Percentiles rank a stretch among this genome's conserved stretches.
phyloP scores from a whole-genome alignment of 2,113 vertebrate genomes.

The Macrotus californicus region DNA sequence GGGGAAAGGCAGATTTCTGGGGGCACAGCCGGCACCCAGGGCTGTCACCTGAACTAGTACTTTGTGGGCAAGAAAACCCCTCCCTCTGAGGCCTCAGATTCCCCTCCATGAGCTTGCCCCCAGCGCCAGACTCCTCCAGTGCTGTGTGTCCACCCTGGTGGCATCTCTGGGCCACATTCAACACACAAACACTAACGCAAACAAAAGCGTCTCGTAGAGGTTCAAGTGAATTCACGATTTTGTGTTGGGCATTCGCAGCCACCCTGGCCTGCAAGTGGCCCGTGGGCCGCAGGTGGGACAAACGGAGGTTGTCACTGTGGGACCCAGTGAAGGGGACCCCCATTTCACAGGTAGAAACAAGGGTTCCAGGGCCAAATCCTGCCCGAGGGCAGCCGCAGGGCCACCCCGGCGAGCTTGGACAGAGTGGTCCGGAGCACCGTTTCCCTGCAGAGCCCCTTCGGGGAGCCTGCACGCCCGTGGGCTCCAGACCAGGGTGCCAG shows the following conservation, averaged over 20 bases:
- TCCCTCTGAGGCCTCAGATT: background rate
- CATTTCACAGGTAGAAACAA: rapidly evolving
- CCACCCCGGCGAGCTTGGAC: rapidly evolving
- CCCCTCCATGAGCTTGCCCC: background rate
- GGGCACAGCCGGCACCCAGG: rapidly evolving
- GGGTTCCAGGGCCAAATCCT: no score
- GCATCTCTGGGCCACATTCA: no score
- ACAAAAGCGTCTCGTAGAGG: no score
- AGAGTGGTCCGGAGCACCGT: rapidly evolving
- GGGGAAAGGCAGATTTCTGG: rapidly evolving
- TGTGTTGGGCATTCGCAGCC: no score
- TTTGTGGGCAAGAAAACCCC: background rate
- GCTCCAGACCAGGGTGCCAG: background rate
- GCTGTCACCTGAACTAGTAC: rapidly evolving
- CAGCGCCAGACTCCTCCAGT: rapidly evolving
- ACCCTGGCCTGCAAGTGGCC: no score
- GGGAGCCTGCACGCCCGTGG: rapidly evolving
- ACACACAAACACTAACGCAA: no score
- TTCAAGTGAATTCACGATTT: no score
- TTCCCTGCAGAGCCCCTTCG: rapidly evolving
- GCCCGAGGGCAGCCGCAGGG: no score
- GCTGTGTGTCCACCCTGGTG: no score
- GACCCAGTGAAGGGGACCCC: no score
- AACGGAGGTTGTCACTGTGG: rapidly evolving
- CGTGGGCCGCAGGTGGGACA: no score